Percentiles rank a stretch among this genome's conserved stretches.
These are phyloP conservation scores for Xyliphius kryptos DNA, from an alignment of 2,113 vertebrate genomes.

Conservation along the genomic window DNA sequence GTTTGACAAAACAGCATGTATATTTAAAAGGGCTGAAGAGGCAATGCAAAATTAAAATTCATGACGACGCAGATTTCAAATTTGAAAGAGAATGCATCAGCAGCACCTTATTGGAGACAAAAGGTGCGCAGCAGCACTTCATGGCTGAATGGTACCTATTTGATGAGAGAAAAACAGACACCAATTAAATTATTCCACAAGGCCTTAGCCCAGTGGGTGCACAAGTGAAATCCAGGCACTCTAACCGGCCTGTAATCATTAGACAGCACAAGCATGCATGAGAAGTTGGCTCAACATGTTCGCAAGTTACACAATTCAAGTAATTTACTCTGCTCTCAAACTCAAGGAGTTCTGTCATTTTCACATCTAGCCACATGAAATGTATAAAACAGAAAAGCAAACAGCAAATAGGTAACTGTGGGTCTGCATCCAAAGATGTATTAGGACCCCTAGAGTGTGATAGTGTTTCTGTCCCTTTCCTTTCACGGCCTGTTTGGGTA, in stretches of 20 bases:
- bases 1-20: slow-evolving; percentile 50
- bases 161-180: slow-evolving; percentile 57
- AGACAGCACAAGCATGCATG: slow-evolving; percentile 35
- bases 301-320: slow-evolving; percentile 41
- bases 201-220: slow-evolving; percentile 58
- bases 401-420: no score
- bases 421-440: no score
- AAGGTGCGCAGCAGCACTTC: slow-evolving; percentile 44
- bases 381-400: no score
- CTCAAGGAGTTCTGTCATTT: slow-evolving; percentile 53
- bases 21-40: slow-evolving; percentile 51
- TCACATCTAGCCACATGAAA: slow-evolving; percentile 27
- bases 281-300: slow-evolving; percentile 44
- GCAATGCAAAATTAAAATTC: slow-evolving; percentile 49
- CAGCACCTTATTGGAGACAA: slow-evolving; percentile 48
- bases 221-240: slow-evolving; percentile 41
- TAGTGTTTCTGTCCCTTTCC: no score
- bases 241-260: slow-evolving; percentile 40
- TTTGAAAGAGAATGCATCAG: slow-evolving; percentile 49
- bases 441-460: no score
- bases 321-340: slow-evolving; percentile 40
- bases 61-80: slow-evolving; percentile 41
- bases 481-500: slow-evolving; percentile 17
- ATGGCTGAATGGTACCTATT: slow-evolving; percentile 50
- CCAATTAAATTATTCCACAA: slow-evolving; percentile 68